These are phyloP conservation scores for Synergus laeviventris DNA, from an alignment of 2,888 invertebrate genomes.

Conservation along the genomic window DNA sequence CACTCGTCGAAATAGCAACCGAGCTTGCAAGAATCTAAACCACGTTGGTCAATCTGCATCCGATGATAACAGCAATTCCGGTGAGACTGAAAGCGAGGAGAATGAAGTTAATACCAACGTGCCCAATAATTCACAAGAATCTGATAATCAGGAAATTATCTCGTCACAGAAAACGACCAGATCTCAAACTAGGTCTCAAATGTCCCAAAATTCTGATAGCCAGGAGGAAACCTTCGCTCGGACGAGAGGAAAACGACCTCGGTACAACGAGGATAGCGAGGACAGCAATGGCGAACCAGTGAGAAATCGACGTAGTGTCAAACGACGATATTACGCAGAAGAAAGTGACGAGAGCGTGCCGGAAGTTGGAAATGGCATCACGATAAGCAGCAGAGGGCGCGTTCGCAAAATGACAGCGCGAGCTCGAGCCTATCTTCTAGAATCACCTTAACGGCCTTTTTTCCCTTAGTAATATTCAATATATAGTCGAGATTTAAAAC, in stretches of 20 bases:
- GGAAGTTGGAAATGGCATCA: conserved; percentile 72
- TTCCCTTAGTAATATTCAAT: conserved; percentile 32
- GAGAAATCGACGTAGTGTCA: conserved; percentile 68
- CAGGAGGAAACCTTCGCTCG: conserved; percentile 58
- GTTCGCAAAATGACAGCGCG: conserved; percentile 89
- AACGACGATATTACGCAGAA: conserved; percentile 73
- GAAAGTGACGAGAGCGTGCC: conserved; percentile 71
- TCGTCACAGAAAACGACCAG: conserved; percentile 20
- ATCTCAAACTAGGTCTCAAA: conserved; percentile 40
- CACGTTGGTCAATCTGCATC: conserved; percentile 43
- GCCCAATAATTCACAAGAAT: conserved; percentile 44
- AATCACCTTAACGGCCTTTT: conserved; percentile 71
- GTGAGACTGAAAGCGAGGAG: conserved; percentile 56
- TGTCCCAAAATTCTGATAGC: conserved; percentile 48
- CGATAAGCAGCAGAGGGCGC: conserved; percentile 89
- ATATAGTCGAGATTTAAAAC: conserved; percentile 21
- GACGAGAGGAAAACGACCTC: conserved; percentile 66
- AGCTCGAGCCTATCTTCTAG: conserved; percentile 82
- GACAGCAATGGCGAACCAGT: conserved; percentile 63
- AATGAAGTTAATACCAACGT: conserved; percentile 43
- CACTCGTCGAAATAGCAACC: conserved; percentile 59
- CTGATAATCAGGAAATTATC: conserved; percentile 34
- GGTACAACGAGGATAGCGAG: conserved; percentile 72
- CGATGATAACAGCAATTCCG: conserved; percentile 53
- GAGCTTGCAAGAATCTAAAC: conserved; percentile 57